Conservation (phyloP, 1,140 invertebrate genomes). For the Pantala flavescens region DNA sequence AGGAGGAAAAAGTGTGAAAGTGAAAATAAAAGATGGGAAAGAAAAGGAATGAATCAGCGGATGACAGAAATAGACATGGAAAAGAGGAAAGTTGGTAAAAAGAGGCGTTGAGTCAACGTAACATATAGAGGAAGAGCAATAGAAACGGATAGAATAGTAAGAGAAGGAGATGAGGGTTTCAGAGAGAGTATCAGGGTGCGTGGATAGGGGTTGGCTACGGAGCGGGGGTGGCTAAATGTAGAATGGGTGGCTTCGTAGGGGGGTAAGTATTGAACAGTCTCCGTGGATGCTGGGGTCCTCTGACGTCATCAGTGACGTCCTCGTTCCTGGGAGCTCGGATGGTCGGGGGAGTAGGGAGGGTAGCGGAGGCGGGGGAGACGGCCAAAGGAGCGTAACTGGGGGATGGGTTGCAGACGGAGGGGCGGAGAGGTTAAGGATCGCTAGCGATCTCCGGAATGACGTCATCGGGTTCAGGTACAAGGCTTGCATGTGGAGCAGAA, state of each 20-base stretch:
- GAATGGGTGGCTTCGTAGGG: background rate
- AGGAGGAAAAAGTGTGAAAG: no score
- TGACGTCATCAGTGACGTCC: slow-evolving; percentile 7
- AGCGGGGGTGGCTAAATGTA: background rate
- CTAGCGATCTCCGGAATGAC: no score
- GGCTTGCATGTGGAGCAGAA: no score
- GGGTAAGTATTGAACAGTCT: background rate
- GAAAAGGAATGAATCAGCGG: background rate
- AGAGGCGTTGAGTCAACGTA: background rate
- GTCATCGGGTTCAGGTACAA: no score
- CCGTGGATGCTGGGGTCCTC: background rate
- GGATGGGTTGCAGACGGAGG: background rate
- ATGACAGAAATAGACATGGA: background rate
- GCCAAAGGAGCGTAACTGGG: background rate
- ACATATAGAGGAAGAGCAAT: no score
- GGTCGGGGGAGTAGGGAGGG: background rate
- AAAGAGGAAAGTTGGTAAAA: background rate
- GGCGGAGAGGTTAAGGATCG: background rate
- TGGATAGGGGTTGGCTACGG: background rate
- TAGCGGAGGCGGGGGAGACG: background rate
- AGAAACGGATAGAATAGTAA: background rate
- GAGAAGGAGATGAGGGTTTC: background rate
- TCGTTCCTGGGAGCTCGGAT: background rate
- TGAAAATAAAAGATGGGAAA: no score
- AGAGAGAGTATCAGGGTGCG: background rate